Evolutionary conservation across 64 coral and sea anemone genomes (phyloP).

Genomic region (Acropora yongei): DNA sequence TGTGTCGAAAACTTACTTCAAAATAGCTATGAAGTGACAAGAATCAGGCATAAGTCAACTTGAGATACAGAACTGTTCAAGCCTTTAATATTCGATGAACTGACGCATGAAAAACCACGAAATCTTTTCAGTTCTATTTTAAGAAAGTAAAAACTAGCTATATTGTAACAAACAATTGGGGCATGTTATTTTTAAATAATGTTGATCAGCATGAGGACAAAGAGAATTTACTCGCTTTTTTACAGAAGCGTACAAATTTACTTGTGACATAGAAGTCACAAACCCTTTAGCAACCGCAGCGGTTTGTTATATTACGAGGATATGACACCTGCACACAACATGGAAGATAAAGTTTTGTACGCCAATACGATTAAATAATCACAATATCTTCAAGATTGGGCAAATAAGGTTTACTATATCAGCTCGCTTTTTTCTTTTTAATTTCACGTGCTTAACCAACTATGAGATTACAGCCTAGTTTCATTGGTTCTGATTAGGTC

Average conservation of each 20-base stretch:
- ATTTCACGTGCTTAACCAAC: not conserved
- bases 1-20: no score
- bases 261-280: not conserved
- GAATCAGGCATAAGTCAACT: no score
- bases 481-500: not conserved
- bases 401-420: not conserved
- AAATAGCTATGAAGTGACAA: no score
- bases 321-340: not conserved
- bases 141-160: not conserved
- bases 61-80: not conserved
- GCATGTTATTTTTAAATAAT: no score
- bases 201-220: no score
- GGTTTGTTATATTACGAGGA: not conserved
- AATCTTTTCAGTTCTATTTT: not conserved
- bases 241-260: not conserved
- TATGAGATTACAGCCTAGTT: not conserved
- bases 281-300: no score
- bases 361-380: not conserved
- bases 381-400: not conserved
- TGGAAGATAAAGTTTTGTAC: not conserved
- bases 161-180: not conserved
- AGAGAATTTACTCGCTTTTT: no score
- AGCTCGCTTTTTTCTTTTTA: not conserved
- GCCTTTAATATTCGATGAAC: not conserved
- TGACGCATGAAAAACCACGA: not conserved